phyloP scores from a whole-genome alignment of 2,113 vertebrate genomes.

The Haliaeetus leucogaster region DNA sequence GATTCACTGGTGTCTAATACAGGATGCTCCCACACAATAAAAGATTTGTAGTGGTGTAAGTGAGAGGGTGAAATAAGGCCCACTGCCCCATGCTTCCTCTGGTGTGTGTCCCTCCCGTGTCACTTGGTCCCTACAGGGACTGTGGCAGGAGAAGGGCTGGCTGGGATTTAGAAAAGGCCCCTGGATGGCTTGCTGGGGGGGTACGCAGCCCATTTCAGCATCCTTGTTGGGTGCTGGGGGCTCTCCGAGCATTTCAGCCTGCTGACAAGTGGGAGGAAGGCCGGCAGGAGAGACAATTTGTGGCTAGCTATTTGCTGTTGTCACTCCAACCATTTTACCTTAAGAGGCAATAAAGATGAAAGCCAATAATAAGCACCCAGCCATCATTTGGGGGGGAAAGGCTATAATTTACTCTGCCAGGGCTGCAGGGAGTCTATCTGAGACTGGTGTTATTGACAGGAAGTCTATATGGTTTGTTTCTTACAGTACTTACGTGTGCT shows the following conservation, averaged over 20 bases:
- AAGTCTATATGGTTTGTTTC: neutral
- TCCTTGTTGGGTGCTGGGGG: neutral
- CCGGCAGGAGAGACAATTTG: neutral
- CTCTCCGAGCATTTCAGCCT: neutral
- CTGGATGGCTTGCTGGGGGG: neutral
- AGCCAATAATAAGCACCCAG: conserved; percentile 48
- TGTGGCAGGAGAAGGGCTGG: neutral
- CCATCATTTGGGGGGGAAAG: neutral
- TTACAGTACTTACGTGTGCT: neutral
- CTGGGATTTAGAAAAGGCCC: neutral
- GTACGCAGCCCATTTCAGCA: neutral
- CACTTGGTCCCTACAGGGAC: neutral
- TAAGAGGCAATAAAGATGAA: conserved; percentile 53
- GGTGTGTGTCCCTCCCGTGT: neutral
- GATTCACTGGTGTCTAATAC: neutral
- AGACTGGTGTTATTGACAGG: conserved; percentile 32
- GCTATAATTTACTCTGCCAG: conserved; percentile 39
- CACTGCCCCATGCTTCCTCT: neutral
- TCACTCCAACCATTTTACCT: conserved; percentile 22
- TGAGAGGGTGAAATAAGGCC: neutral
- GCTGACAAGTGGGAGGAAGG: neutral
- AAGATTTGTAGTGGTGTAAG: fast-evolving
- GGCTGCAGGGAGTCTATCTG: conserved; percentile 46
- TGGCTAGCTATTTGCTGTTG: neutral
- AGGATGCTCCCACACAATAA: neutral